Conservation (phyloP, 2,888 invertebrate species). For the Hetaerina titia region DNA sequence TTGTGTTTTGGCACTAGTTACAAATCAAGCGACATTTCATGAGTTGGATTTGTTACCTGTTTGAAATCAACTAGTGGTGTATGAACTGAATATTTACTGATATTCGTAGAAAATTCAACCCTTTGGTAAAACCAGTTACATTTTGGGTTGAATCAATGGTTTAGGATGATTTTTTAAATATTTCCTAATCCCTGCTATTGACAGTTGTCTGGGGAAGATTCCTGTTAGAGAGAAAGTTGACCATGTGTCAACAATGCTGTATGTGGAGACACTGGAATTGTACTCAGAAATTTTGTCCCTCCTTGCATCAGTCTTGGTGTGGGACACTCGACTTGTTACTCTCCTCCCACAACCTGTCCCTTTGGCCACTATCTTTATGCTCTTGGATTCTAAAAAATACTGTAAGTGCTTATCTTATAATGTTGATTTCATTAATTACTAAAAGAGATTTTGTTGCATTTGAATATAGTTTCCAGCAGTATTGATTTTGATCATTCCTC, state of each 20-base stretch:
- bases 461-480: too few relatives aligned
- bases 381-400: conserved; percentile 28
- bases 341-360: conserved; percentile 44
- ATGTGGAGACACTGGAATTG: conserved; percentile 28
- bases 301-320: background rate
- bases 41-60: too few relatives aligned
- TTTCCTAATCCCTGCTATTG: background rate
- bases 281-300: conserved; percentile 50
- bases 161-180: background rate
- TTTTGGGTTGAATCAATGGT: too few relatives aligned
- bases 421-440: too few relatives aligned
- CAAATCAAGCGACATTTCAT: too few relatives aligned
- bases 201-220: conserved; percentile 41
- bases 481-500: too few relatives aligned
- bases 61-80: too few relatives aligned
- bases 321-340: conserved; percentile 14
- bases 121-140: too few relatives aligned
- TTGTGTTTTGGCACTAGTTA: too few relatives aligned
- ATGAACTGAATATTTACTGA: too few relatives aligned
- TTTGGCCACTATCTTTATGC: background rate
- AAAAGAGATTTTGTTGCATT: too few relatives aligned
- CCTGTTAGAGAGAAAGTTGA: background rate
- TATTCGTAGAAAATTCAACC: too few relatives aligned
- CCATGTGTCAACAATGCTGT: background rate
- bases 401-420: conserved; percentile 5